Evolutionary conservation across 2,797 vertebrate species (phyloP).

Genomic region (Cirrhinus molitorella): DNA sequence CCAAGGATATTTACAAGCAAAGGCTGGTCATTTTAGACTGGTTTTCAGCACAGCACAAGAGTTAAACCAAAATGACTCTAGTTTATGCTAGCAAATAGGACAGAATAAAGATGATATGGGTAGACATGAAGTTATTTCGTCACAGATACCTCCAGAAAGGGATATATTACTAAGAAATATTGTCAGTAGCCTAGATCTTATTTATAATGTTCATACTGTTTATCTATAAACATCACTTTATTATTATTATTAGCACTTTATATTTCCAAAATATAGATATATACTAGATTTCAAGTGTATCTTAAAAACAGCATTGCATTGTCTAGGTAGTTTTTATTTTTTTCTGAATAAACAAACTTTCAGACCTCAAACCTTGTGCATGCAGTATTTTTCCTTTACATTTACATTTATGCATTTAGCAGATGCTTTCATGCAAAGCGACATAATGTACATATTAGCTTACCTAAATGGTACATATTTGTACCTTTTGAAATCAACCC

Average conservation of each 20-base stretch:
- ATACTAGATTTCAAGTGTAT: not conserved
- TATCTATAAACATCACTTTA: not conserved
- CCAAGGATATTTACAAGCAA: not conserved
- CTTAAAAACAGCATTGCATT: not conserved
- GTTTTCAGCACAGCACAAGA: not conserved
- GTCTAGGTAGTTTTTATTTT: not conserved
- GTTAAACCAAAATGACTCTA: not conserved
- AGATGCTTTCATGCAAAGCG: not conserved
- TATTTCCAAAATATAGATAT: not conserved
- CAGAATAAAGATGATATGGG: not conserved
- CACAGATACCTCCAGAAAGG: not conserved
- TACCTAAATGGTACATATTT: not conserved
- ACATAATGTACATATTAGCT: not conserved
- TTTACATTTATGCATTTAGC: not conserved
- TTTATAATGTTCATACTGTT: not conserved
- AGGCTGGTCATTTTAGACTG: not conserved
- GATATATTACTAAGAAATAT: not conserved
- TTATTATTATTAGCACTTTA: not conserved
- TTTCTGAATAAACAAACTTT: not conserved
- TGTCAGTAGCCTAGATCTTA: not conserved
- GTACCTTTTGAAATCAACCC: not conserved
- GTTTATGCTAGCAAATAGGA: not conserved
- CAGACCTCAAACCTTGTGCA: not conserved
- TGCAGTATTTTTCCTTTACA: conserved; percentile 1
- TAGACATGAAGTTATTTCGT: not conserved